A percentile compares a stretch with the other conserved stretches of the same genome.
These are phyloP conservation scores for Spodoptera exigua DNA, from an alignment of 2,888 invertebrate genomes.

Conservation along the genomic window DNA sequence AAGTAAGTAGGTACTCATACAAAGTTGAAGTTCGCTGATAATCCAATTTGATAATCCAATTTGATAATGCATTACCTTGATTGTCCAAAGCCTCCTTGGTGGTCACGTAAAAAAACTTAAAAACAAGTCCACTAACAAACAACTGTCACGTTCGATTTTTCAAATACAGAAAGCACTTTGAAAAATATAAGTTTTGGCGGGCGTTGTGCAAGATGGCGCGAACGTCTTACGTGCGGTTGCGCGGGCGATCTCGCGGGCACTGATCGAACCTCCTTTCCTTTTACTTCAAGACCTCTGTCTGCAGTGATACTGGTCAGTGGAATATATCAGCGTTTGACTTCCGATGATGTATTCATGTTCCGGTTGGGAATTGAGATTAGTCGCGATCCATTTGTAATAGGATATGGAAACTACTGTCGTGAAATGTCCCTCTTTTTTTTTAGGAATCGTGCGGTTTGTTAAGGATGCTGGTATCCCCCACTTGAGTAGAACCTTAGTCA, in stretches of 20 bases:
- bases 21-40: conserved; percentile 49
- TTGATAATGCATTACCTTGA: conserved; percentile 69
- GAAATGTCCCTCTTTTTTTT: conserved; percentile 33
- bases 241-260: conserved; percentile 80
- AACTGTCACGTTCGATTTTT: conserved; percentile 66
- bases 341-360: conserved; percentile 82
- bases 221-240: conserved; percentile 70
- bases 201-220: conserved; percentile 59
- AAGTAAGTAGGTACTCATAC: conserved; percentile 20
- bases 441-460: conserved; percentile 25
- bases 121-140: conserved; percentile 69
- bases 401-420: conserved; percentile 42
- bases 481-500: neutral
- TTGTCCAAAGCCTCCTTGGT: conserved; percentile 60
- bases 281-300: conserved; percentile 75
- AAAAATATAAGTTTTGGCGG: conserved; percentile 69
- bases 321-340: conserved; percentile 67
- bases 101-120: conserved; percentile 62
- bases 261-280: conserved; percentile 76
- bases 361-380: conserved; percentile 66
- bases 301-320: conserved; percentile 72
- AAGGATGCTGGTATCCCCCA: conserved; percentile 9
- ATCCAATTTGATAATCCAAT: conserved; percentile 45
- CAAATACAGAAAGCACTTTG: conserved; percentile 64
- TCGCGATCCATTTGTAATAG: conserved; percentile 50